Base-by-base conservation (phyloP, 92 coral and sea anemone species). In the Porites cylindrica region DNA sequence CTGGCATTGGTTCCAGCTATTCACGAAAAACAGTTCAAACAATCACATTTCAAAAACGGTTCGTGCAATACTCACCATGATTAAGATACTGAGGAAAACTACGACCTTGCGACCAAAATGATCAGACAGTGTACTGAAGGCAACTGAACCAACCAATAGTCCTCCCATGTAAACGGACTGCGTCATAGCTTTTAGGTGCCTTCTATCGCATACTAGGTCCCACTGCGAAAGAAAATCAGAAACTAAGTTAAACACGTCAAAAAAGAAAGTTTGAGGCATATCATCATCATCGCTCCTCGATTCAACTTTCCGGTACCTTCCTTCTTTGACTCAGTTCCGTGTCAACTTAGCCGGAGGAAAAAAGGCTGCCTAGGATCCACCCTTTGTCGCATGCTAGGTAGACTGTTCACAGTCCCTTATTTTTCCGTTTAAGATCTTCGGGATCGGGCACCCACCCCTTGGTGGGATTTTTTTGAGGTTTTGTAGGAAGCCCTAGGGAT, bases 91-190 rank as follows among this genome's bases (percentile, higher is more conserved):
- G 18, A 83, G 84, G 51, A 89, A 89, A 65, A 70, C 50, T n/a
- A 82, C 88, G 77, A 83, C 51, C 85, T 59, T 89, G 51, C 92
- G 81, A 4, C 92, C 92, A 78, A 83, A 89, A 21, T 63, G 79
- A 52, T 89, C 92, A 6, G 92, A 89, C 80, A 89, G 60, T 19
- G 84, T 76, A 79, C 92, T 89, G 83, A 89, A 82, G 13, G 78
- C 88, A 14, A 75, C 70, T 5, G 91, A 89, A 61, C 88, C 88
- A 85, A 89, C 67, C 24, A 89, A 79, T 66, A 89, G 75, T 0
- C 92, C 92, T 2, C 84, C 92, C 85, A 89, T 72, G 92, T 89
- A 89, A 8, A 79, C 80, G 10, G 92, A 84, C 23, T 89, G 92
- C 7, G 69, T 89, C 74, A 89, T 73, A 58, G 92, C 92, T 70